Evolutionary conservation across 2,797 vertebrate genomes (phyloP).

Genomic region (Tapera naevia): DNA sequence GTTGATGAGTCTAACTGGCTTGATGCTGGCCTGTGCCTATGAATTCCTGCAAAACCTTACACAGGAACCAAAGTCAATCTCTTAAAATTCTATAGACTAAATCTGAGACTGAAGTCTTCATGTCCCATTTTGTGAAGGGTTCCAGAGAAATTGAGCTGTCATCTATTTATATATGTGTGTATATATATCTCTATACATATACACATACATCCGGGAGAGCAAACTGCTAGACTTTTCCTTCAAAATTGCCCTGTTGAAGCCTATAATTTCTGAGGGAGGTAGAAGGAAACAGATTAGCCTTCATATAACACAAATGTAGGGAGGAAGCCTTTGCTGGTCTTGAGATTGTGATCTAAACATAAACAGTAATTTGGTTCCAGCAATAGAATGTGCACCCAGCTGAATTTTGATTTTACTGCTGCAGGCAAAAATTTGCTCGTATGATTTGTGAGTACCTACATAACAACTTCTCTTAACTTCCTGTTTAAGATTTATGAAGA

Average conservation of each 20-base stretch:
- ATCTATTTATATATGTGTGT: not conserved
- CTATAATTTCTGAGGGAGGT: not conserved
- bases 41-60: not conserved
- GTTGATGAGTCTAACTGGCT: not conserved
- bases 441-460: conserved; percentile 23
- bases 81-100: not conserved
- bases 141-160: not conserved
- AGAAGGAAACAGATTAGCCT: conserved; percentile 4
- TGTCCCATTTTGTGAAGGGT: not conserved
- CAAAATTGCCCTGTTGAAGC: not conserved
- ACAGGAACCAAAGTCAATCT: not conserved
- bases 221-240: not conserved
- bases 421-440: conserved; percentile 29
- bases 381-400: not conserved
- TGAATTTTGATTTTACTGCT: conserved; percentile 53
- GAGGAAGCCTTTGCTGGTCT: not conserved
- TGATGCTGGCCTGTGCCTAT: not conserved
- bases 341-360: conserved; percentile 61
- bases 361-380: conserved; percentile 55
- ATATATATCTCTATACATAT: rapidly evolving
- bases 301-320: not conserved
- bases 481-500: conserved; percentile 45
- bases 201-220: not conserved
- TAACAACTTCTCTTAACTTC: conserved; percentile 20
- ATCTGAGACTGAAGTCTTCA: not conserved